Base-by-base conservation (phyloP, 2,797 vertebrate species). In the Myotis vivesi region DNA sequence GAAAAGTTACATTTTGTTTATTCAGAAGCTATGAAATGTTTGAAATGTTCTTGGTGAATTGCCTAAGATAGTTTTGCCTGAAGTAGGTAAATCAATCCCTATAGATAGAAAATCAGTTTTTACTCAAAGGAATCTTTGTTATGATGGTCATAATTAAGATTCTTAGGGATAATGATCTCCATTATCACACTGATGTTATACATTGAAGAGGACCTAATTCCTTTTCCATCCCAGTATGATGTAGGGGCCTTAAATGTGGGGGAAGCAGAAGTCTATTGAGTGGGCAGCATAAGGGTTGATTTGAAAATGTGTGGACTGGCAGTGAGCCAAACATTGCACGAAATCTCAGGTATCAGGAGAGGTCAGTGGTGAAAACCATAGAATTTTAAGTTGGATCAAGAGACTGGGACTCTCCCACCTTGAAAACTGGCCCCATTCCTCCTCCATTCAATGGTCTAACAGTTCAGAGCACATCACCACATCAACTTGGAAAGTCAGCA, bases 31-130 rank as follows among this genome's bases (percentile, higher is more conserved):
- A 41, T 77, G 23, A 69, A 38, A 51, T 85, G 2, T 91, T 92
- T 91, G 41, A 49, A 46, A 36, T 72, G 6, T 59, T 89, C 41
- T 95, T 38, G 16, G 36, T 51, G 57, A 93, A 87, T 69, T 92
- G 25, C 17, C 19, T 30, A 71, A 90, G 41, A 59, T 25, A 75
- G 33, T 93, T 93, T 90, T 94, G 33, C 85, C 57, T 82, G 25
- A 83, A 91, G 76, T 15, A 82, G 4, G 23, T 23, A 82, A 96
- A 71, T 84, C 41, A 77, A 89, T 90, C 51, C 64, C 62, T 71
- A 88, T n/a, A 66, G 25, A 66, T 22, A 94, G 71, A 89, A 81
- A 95, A 89, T 87, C 41, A 3, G 62, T 82, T 91, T 95, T 69
- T 87, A 73, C 36, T 46, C 30, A 49, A 0, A 91, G 51, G 17